Evolutionary conservation across 23 tunicate genomes (phyloP).

Genomic region (Corella eumyota): DNA sequence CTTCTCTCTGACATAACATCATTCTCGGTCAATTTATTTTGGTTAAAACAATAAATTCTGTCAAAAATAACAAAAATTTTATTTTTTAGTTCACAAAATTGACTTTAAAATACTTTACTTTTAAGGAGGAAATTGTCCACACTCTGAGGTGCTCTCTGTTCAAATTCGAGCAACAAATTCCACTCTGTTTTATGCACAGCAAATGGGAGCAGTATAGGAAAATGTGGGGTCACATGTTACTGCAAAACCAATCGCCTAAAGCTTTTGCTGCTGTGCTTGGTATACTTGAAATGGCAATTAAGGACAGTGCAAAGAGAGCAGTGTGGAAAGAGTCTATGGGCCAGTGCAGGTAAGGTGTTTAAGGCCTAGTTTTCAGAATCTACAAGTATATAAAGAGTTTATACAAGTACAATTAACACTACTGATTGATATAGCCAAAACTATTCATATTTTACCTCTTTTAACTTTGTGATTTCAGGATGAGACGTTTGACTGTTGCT

Average conservation of each 20-base stretch:
- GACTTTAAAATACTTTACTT: background rate
- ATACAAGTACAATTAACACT: too few species aligned
- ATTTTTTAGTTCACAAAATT: too few species aligned
- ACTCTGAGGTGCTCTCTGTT: constrained; percentile 55
- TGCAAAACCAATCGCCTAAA: constrained; percentile 45
- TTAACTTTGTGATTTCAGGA: constrained; percentile 4
- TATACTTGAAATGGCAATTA: constrained; percentile 88
- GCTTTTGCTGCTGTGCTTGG: constrained; percentile 83
- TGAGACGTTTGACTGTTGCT: constrained; percentile 24
- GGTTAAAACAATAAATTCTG: too few species aligned
- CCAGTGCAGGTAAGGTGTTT: constrained; percentile 37
- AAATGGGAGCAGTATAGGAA: constrained; percentile 81
- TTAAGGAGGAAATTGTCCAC: constrained; percentile 54
- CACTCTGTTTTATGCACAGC: constrained; percentile 88
- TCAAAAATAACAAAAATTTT: too few species aligned
- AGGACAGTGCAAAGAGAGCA: constrained; percentile 40
- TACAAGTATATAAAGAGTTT: too few species aligned
- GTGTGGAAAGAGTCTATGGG: constrained; percentile 75
- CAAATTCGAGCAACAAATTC: constrained; percentile 72
- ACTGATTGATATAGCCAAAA: too few species aligned
- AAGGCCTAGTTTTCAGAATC: background rate
- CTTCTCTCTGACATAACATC: constrained; percentile 10
- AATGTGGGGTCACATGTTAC: constrained; percentile 77
- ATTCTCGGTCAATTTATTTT: background rate
- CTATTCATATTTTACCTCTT: too few species aligned